Conservation (phyloP, 2,888 invertebrate genomes). For the Lysandra coridon region DNA sequence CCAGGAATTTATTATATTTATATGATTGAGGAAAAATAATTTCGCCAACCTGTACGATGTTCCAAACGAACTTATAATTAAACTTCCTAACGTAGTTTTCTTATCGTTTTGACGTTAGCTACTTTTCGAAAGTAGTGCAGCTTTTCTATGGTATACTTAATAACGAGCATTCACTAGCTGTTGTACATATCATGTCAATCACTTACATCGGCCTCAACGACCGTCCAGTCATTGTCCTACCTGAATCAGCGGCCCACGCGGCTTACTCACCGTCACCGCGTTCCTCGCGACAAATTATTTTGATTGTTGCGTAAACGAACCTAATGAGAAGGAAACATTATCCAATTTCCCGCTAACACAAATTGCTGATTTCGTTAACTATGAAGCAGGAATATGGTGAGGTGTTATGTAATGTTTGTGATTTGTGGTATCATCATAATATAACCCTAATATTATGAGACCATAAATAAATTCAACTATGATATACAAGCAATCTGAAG, state of each 20-base stretch:
- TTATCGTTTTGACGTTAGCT: not conserved
- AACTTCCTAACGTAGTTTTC: not conserved
- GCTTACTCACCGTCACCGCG: not conserved
- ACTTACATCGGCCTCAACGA: not conserved
- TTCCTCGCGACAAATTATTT: slow-evolving; percentile 12
- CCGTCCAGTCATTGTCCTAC: slow-evolving; percentile 7
- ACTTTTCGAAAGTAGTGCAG: no score
- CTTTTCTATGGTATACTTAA: not conserved
- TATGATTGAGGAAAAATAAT: not conserved
- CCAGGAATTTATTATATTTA: no score
- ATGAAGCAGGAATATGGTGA: not conserved
- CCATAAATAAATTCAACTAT: not conserved
- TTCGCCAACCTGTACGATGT: not conserved
- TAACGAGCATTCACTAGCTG: not conserved
- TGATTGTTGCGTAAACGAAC: slow-evolving; percentile 21
- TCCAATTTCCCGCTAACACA: not conserved
- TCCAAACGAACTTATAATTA: not conserved
- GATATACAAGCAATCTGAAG: not conserved
- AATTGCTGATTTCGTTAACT: slow-evolving; percentile 1
- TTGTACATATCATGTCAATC: not conserved
- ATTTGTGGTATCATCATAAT: not conserved
- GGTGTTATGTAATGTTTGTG: not conserved
- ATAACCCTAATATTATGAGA: not conserved
- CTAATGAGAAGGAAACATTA: slow-evolving; percentile 30
- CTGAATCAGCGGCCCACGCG: slow-evolving; percentile 12